These are phyloP conservation scores for Cygnus buccinator DNA, from an alignment of 2,113 vertebrate genomes.

Conservation along the genomic window DNA sequence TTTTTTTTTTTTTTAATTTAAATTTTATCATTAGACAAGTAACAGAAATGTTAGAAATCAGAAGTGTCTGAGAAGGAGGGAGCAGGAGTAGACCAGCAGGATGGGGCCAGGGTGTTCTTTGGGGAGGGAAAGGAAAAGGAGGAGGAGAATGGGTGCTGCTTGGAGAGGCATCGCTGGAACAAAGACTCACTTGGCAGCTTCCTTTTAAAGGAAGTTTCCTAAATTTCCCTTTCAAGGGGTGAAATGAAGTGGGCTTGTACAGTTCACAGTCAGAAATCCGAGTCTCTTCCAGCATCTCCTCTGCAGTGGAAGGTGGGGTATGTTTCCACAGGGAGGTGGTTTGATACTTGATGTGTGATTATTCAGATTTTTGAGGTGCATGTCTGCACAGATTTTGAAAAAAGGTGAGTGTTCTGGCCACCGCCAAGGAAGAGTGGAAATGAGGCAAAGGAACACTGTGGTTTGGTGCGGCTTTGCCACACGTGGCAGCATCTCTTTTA, in stretches of 20 bases:
- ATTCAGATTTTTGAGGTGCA: not conserved
- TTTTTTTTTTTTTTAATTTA: not conserved
- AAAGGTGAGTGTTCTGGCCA: not conserved
- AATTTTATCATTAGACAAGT: not conserved
- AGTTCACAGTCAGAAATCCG: not conserved
- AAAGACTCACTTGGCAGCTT: not conserved
- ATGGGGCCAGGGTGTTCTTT: not conserved
- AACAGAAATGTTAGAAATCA: not conserved
- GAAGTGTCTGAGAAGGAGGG: not conserved
- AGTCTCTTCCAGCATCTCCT: not conserved
- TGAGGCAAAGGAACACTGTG: not conserved
- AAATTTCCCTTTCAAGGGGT: not conserved
- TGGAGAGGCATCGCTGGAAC: not conserved
- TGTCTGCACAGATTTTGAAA: not conserved
- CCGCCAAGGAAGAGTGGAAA: not conserved
- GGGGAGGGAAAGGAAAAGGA: not conserved
- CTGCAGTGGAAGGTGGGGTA: not conserved
- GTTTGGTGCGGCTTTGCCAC: accelerated
- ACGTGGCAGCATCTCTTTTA: not conserved
- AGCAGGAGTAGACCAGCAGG: not conserved
- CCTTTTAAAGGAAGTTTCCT: not conserved
- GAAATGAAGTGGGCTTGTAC: not conserved
- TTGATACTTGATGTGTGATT: not conserved
- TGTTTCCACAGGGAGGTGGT: not conserved
- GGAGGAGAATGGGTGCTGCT: not conserved